These are phyloP conservation scores for Etheostoma spectabile DNA, from an alignment of 2,113 vertebrate genomes.

Conservation along the genomic window DNA sequence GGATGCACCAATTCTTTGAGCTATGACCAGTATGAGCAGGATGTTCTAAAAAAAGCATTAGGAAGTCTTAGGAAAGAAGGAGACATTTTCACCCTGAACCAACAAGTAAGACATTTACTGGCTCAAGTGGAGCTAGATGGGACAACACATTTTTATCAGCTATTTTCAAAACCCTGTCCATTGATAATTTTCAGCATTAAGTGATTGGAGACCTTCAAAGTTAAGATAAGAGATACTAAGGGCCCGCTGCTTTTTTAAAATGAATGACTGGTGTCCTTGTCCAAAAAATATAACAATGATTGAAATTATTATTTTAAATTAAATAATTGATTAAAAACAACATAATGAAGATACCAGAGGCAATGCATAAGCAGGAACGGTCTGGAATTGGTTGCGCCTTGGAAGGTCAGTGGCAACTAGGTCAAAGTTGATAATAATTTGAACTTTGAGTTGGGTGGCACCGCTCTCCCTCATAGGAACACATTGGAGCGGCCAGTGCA, in stretches of 20 bases:
- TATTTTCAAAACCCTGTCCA: background rate
- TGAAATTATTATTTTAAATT: background rate
- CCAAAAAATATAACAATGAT: background rate
- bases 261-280: background rate
- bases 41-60: conserved; percentile 58
- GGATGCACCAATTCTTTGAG: conserved; percentile 65
- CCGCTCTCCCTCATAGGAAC: too few species aligned
- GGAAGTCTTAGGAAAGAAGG: conserved; percentile 37
- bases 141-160: background rate
- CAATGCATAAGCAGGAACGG: too few species aligned
- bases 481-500: too few species aligned
- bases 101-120: conserved; percentile 6
- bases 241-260: background rate
- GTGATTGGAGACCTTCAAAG: background rate
- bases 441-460: too few species aligned
- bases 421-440: too few species aligned
- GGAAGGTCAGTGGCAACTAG: too few species aligned
- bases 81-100: conserved; percentile 6
- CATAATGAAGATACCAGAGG: background rate
- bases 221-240: background rate
- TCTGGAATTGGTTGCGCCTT: too few species aligned
- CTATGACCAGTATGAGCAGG: conserved; percentile 51
- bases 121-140: background rate
- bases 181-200: background rate
- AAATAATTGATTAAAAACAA: background rate